Evolutionary conservation across 2,888 invertebrate genomes (phyloP), one percentile per base, ranked within the genome.

Genomic region (Temnothorax unifasciatus): DNA sequence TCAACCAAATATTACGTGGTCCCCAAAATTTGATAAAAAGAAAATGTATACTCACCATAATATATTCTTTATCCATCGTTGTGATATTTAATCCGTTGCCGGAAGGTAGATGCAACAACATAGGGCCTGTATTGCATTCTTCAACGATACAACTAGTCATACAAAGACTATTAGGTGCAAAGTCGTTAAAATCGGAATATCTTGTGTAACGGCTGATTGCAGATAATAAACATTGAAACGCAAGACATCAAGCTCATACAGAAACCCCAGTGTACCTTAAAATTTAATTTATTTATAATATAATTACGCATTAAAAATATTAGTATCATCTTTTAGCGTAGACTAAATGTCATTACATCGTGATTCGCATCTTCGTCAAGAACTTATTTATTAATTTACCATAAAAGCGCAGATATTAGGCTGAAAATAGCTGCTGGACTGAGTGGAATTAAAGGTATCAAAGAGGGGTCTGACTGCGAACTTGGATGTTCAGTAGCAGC

Each of bases 171-270:
- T 34, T 4, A 82, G 96, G 96, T 0, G 95, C 86, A 47, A 94
- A 87, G 21, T 93, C 93, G 54, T 94, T 94, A 29, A 94, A 83
- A 73, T 89, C 86, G 79, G 91, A 88, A 77, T 93, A 92, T 44
- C 92, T 25, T 90, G 75, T 92, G 92, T 66, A 93, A 81, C 83
- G 96, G 95, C 44, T 96, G 96, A 94, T 97, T 97, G 75, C 97
- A 97, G 68, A 97, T 96, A 93, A 97, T 71, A 98, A 95, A 18
- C 97, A 96, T 93, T 98, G 97, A 94, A 98, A 96, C 0, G 97
- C 97, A 44, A 97, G 95, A 91, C 97, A 97, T 98, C 98, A 98
- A 85, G 97, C 97, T 84, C 97, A 96, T 50, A 97, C 95, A 74
- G 97, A 97, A 71, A 97, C 96, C 79, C 96, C 96, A 9, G 97